A percentile compares a stretch with the other conserved stretches of the same genome.
phyloP scores from a whole-genome alignment of 2,888 invertebrate species.

The Philereme transversata region DNA sequence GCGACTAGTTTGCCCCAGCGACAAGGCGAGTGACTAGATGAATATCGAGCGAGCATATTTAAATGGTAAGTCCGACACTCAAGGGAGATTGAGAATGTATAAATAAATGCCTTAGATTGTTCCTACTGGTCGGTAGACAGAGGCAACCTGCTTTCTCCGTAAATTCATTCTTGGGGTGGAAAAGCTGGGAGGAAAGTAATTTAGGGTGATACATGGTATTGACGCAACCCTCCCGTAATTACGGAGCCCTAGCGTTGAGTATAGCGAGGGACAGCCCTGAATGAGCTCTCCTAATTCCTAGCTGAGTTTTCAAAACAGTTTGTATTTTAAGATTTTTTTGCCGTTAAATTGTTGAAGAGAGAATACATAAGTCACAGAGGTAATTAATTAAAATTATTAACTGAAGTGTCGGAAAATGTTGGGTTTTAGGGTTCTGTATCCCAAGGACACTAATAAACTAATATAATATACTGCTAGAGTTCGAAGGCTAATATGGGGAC shows the following conservation, averaged over 20 bases:
- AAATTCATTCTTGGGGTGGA: conserved; percentile 49
- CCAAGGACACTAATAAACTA: too few species aligned
- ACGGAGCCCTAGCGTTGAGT: conserved; percentile 25
- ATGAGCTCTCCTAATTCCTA: conserved; percentile 25
- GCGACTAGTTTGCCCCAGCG: too few species aligned
- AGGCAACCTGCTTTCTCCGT: background rate
- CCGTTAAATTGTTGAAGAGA: background rate
- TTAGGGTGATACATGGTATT: conserved; percentile 70
- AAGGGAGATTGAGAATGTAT: too few species aligned
- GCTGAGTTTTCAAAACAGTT: conserved; percentile 22
- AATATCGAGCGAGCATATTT: too few species aligned
- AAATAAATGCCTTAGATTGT: too few species aligned
- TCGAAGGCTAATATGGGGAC: too few species aligned
- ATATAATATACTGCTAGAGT: too few species aligned
- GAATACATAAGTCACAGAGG: background rate
- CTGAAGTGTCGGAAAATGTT: too few species aligned
- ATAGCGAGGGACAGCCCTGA: conserved; percentile 22
- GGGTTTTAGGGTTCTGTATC: too few species aligned
- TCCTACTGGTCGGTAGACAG: background rate
- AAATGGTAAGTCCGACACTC: too few species aligned
- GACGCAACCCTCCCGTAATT: conserved; percentile 49
- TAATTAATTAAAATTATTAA: too few species aligned
- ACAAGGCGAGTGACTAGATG: too few species aligned
- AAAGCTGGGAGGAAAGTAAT: conserved; percentile 67
- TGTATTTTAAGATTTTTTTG: conserved; percentile 15